Evolutionary conservation across 2,113 vertebrate species (phyloP).

Genomic region (Labrus mixtus): DNA sequence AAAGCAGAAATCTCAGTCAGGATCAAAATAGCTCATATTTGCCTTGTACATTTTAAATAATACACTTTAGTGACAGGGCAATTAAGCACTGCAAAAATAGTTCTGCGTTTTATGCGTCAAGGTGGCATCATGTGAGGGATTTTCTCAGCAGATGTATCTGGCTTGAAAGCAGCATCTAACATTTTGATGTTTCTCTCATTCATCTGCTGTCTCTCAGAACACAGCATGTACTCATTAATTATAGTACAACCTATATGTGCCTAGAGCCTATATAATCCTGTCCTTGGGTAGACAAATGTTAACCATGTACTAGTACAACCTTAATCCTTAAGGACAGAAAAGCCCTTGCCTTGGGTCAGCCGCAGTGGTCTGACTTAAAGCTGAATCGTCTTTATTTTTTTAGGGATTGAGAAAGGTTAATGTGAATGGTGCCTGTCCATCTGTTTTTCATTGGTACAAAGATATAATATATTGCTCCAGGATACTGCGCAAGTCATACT

Average conservation of each 20-base stretch:
- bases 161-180: conserved; percentile 31
- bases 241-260: conserved; percentile 31
- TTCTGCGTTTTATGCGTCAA: conserved; percentile 9
- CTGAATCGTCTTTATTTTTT: conserved; percentile 22
- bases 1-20: conserved; percentile 24
- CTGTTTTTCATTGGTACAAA: conserved; percentile 21
- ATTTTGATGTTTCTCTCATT: conserved; percentile 1
- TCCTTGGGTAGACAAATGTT: conserved; percentile 24
- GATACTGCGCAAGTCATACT: conserved; percentile 8
- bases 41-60: conserved; percentile 22
- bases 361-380: neutral
- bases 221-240: conserved; percentile 46
- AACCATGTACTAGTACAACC: conserved; percentile 5
- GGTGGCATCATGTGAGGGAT: neutral
- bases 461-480: conserved; percentile 32
- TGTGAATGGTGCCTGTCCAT: conserved; percentile 23
- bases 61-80: conserved; percentile 7
- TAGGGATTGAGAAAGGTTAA: conserved; percentile 38
- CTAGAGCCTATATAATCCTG: conserved; percentile 32
- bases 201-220: conserved; percentile 16
- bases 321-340: conserved; percentile 17
- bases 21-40: conserved; percentile 36
- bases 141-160: conserved; percentile 5
- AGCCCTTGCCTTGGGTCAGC: neutral
- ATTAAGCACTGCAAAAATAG: conserved; percentile 30